Conservation (phyloP, 2,888 invertebrate genomes). For the Orgyia antiqua region DNA sequence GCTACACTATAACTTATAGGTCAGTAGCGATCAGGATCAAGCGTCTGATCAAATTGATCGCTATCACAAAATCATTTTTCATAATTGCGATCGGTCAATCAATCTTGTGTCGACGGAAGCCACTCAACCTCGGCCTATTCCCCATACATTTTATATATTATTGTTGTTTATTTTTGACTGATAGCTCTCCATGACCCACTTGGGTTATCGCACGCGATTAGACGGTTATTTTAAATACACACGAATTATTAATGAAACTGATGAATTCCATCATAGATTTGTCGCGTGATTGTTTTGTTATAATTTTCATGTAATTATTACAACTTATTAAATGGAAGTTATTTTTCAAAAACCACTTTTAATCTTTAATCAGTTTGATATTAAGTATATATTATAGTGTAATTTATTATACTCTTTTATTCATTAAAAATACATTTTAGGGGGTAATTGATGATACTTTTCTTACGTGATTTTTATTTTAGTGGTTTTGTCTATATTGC, state of each 20-base stretch:
- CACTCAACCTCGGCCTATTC: slow-evolving; percentile 57
- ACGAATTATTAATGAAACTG: slow-evolving; percentile 21
- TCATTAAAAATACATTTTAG: too few species aligned
- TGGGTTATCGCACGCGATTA: slow-evolving; percentile 59
- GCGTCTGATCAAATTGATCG: slow-evolving; percentile 13
- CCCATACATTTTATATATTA: slow-evolving; percentile 46
- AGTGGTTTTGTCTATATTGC: too few species aligned
- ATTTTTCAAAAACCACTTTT: neutral
- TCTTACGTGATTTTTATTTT: too few species aligned
- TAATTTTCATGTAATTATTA: slow-evolving; percentile 1
- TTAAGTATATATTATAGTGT: too few species aligned
- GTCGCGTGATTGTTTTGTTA: slow-evolving; percentile 13
- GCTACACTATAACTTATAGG: too few species aligned
- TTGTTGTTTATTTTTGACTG: slow-evolving; percentile 65
- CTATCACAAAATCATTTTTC: slow-evolving; percentile 65
- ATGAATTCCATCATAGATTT: slow-evolving; percentile 22
- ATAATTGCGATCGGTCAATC: slow-evolving; percentile 67
- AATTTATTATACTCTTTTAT: too few species aligned
- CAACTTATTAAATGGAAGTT: neutral
- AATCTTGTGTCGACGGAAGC: slow-evolving; percentile 68
- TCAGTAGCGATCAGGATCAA: too few species aligned
- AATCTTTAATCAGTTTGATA: too few species aligned
- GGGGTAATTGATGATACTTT: too few species aligned
- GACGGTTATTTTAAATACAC: slow-evolving; percentile 25
- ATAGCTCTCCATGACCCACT: slow-evolving; percentile 52